Evolutionary conservation across 2,797 vertebrate species (phyloP).

Genomic region (Platyrinchus mystaceus): DNA sequence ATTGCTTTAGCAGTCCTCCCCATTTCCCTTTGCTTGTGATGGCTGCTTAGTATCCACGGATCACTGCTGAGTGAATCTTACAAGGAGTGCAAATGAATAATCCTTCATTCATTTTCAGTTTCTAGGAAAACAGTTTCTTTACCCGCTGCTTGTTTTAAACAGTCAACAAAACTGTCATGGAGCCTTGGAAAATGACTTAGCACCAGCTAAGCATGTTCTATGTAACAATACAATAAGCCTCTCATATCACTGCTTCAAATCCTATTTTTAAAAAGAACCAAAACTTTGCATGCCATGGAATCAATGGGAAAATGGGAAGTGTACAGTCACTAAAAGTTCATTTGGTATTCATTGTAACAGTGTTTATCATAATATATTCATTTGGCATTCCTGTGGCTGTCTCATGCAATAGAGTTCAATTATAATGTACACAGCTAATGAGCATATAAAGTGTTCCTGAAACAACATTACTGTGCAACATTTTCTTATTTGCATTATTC

Average conservation of each 20-base stretch:
- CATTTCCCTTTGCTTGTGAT: background rate
- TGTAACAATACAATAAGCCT: background rate
- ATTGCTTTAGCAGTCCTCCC: background rate
- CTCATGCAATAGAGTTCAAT: slow-evolving; percentile 38
- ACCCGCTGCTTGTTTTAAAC: background rate
- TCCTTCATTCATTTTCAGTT: background rate
- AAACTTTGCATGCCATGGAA: slow-evolving; percentile 4
- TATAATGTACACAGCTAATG: slow-evolving; percentile 55
- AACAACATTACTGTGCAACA: slow-evolving; percentile 40
- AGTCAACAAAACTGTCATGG: background rate
- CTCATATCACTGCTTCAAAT: background rate
- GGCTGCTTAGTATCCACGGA: background rate
- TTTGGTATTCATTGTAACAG: slow-evolving; percentile 19
- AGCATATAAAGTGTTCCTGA: slow-evolving; percentile 41
- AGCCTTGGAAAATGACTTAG: background rate
- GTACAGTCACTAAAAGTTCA: slow-evolving; percentile 18
- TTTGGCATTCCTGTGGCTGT: slow-evolving; percentile 29
- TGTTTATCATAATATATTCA: slow-evolving; percentile 34
- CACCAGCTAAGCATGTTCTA: background rate
- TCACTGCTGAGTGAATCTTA: background rate
- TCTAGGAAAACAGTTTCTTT: background rate
- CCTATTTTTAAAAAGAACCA: background rate
- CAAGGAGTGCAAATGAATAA: background rate
- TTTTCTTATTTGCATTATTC: slow-evolving; percentile 54
- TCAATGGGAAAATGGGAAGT: background rate